These are phyloP conservation scores for Engystomops pustulosus DNA, from an alignment of 2,113 vertebrate genomes.

Conservation along the genomic window DNA sequence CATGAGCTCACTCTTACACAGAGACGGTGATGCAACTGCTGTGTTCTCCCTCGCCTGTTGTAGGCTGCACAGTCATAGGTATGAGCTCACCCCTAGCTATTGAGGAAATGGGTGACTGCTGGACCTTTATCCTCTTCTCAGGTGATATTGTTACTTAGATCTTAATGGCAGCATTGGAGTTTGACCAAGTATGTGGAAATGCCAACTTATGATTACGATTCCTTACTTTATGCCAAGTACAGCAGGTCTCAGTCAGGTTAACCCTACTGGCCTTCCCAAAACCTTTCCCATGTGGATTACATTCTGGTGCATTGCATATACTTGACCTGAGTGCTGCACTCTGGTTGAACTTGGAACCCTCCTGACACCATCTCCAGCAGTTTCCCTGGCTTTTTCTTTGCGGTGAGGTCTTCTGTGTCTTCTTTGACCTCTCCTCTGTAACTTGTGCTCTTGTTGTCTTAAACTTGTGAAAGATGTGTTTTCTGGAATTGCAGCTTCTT, in stretches of 20 bases:
- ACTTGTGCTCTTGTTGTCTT: constrained; percentile 48
- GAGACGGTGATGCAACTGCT: constrained; percentile 30
- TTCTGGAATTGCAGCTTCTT: constrained; percentile 49
- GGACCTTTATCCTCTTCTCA: constrained; percentile 2
- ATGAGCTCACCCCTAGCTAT: background rate
- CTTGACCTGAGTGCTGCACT: constrained; percentile 39
- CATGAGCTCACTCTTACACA: constrained; percentile 60
- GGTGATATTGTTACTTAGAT: constrained; percentile 16
- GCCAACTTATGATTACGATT: background rate
- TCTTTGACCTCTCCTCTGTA: constrained; percentile 32
- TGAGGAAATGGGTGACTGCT: background rate
- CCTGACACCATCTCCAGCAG: constrained; percentile 30
- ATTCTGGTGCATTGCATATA: background rate
- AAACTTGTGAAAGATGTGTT: constrained; percentile 45
- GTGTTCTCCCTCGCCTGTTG: background rate
- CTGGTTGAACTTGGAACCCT: constrained; percentile 38
- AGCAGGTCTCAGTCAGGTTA: background rate
- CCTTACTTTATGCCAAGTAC: background rate
- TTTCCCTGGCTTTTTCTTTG: constrained; percentile 46
- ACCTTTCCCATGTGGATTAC: background rate
- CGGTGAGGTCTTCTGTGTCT: constrained; percentile 33
- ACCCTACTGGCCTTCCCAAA: background rate
- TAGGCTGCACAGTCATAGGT: background rate
- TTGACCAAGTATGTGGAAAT: background rate
- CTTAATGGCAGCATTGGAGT: background rate